These are phyloP conservation scores for Lepidocolaptes lacrymiger DNA, from an alignment of 2,797 vertebrate genomes.

Conservation along the genomic window DNA sequence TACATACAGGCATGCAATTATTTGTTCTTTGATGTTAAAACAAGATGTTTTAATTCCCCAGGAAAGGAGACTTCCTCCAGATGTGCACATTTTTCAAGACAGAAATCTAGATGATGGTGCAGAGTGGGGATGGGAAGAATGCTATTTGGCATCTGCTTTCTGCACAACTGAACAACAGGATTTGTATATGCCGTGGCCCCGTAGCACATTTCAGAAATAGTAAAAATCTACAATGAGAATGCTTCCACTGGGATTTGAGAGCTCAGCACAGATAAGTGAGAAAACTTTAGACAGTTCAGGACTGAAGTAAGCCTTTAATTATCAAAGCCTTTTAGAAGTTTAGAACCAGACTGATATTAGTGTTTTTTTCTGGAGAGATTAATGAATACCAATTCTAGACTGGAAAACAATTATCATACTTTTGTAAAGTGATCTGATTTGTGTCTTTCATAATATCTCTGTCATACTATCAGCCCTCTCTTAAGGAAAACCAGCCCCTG, in stretches of 20 bases:
- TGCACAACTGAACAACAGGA: background rate
- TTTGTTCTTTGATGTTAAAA: background rate
- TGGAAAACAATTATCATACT: background rate
- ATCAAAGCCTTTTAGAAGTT: background rate
- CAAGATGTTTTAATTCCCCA: background rate
- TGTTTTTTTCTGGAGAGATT: background rate
- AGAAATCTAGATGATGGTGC: background rate
- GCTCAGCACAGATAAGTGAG: background rate
- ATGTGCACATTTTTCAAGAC: background rate
- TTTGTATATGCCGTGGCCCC: rapidly evolving
- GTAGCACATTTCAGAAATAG: background rate
- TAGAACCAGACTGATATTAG: background rate
- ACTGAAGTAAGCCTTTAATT: background rate
- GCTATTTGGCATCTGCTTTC: background rate
- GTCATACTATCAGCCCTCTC: background rate
- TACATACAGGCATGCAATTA: background rate
- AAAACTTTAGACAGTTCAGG: background rate
- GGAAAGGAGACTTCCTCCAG: background rate
- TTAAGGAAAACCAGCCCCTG: background rate
- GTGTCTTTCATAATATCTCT: background rate
- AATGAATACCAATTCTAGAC: background rate
- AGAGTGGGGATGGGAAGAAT: background rate
- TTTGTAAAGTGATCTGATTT: background rate
- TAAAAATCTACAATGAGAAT: background rate
- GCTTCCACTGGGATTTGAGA: background rate